Conservation (phyloP, 2,797 vertebrate species). For the Pitangus sulphuratus region DNA sequence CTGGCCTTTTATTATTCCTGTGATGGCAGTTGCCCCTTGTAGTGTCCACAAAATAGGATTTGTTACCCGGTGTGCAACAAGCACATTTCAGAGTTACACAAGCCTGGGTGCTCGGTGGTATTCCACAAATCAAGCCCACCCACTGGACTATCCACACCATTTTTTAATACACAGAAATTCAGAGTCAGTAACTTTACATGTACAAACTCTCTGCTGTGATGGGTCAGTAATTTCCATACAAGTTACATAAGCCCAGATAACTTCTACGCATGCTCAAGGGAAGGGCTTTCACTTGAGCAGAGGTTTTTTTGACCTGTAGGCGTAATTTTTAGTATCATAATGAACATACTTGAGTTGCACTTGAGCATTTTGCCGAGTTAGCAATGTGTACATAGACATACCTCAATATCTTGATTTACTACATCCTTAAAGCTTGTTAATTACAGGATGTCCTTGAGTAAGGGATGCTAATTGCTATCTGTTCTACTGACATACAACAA, state of each 20-base stretch:
- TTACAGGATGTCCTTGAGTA: not conserved
- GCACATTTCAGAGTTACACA: not conserved
- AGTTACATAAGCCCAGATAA: not conserved
- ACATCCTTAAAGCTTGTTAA: no score
- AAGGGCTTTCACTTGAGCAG: not conserved
- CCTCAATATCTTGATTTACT: not conserved
- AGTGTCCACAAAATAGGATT: not conserved
- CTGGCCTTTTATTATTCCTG: fast-evolving
- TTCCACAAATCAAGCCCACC: not conserved
- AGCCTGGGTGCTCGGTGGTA: fast-evolving
- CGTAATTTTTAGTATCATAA: not conserved
- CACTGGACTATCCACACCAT: not conserved
- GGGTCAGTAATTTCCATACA: not conserved
- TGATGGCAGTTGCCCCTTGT: fast-evolving
- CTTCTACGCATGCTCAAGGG: not conserved
- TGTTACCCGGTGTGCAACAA: fast-evolving
- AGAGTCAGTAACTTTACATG: not conserved
- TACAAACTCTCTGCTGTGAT: not conserved
- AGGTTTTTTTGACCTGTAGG: not conserved
- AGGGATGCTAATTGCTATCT: not conserved
- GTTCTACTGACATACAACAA: not conserved
- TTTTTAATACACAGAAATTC: not conserved
- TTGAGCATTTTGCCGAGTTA: not conserved
- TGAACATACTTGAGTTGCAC: not conserved
- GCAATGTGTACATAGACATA: not conserved